These are phyloP conservation scores for Macrocentrus cingulum DNA, from an alignment of 1,140 invertebrate genomes.

Conservation along the genomic window DNA sequence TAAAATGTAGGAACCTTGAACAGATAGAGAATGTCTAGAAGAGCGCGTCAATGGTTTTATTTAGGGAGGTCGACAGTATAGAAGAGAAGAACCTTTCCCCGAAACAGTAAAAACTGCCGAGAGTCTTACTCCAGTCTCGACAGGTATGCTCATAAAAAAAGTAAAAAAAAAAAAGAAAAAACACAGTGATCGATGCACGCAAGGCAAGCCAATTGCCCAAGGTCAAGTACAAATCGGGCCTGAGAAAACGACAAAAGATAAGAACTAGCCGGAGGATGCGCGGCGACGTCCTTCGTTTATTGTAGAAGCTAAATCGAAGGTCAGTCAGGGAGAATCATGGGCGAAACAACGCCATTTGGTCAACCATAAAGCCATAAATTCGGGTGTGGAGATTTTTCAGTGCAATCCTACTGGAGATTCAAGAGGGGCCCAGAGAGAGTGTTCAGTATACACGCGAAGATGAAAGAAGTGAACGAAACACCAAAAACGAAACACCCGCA, in stretches of 20 bases:
- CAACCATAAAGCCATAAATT: slow-evolving; percentile 55
- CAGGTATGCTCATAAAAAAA: neutral
- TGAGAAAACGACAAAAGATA: neutral
- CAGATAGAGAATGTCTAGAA: neutral
- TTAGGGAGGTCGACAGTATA: no score
- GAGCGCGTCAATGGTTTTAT: slow-evolving; percentile 1
- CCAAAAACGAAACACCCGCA: slow-evolving; percentile 38
- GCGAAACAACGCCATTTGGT: slow-evolving; percentile 53
- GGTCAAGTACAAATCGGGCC: slow-evolving; percentile 3
- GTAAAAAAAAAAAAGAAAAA: no score
- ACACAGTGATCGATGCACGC: no score
- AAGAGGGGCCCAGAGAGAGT: neutral
- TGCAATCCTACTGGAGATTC: slow-evolving; percentile 28
- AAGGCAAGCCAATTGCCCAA: neutral
- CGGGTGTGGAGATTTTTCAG: slow-evolving; percentile 50
- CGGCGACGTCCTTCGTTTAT: neutral
- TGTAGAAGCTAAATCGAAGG: slow-evolving; percentile 39
- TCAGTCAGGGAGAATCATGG: slow-evolving; percentile 35
- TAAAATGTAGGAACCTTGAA: no score
- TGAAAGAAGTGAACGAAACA: slow-evolving; percentile 21
- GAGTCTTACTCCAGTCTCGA: no score
- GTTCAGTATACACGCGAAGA: slow-evolving; percentile 22
- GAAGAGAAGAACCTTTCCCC: no score
- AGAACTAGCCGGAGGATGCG: neutral
- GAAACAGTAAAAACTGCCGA: no score